Base-by-base conservation (phyloP, 2,113 vertebrate genomes). In the Rhodinocichla rosea region DNA sequence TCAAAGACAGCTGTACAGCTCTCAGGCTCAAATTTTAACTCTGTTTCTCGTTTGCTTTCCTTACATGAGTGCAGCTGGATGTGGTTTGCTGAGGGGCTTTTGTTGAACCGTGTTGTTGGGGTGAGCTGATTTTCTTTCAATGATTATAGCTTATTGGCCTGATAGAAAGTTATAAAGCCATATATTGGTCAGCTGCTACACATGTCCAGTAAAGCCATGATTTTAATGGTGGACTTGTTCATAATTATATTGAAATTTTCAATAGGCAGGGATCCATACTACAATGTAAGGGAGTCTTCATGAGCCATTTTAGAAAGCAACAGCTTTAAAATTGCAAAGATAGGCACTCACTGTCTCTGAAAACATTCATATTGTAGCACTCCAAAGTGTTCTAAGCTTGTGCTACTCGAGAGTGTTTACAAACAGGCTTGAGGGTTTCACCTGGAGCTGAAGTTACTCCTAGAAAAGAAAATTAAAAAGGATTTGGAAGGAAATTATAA, bases 151-250 rank as follows among this genome's bases (percentile, higher is more conserved):
- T 84, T 57, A 30, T 2, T 87, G 57, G 40, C 50, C 35, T 39
- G 20, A 45, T 27, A 92, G 19, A 22, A 49, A 73, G 13, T 56
- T 49, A 53, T 70, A 56, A 90, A 86, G 14, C 32, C 19, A 1
- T n/a, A 21, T 52, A 87, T 87, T 75, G 24, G 27, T 77, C 62
- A 65, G 44, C 91, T 64, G 64, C 60, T 90, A 24, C 13, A 12
- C 0, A 0, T 8, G 21, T 59, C 26, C 27, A 55, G 27, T 44
- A 68, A 89, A 78, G 32, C 30, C 0, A 0, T 35, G n/a, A 20
- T 32, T 92, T 89, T 82, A 64, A 32, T 53, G 30, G 30, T 37
- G 24, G 40, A 22, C 7, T 73, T 55, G 16, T 30, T 79, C 8
- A 8, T 67, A 45, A 44, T 79, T 80, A 47, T 1, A 1, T 15